Base-by-base conservation (phyloP, 2,113 vertebrate genomes). In the Murina feae region DNA sequence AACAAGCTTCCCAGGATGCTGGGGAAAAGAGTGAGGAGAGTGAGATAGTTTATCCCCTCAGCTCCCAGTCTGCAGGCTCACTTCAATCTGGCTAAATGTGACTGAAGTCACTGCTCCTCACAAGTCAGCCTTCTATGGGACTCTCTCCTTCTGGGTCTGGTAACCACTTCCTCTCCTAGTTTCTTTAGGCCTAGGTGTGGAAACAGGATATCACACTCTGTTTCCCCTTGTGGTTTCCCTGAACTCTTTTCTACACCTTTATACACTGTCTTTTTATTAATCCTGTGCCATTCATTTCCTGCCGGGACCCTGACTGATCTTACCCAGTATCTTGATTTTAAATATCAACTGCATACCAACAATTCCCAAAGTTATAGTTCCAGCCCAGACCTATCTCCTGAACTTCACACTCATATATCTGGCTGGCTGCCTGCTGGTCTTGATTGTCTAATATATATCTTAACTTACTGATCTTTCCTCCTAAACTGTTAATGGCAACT, bases 171-270 rank as follows among this genome's bases (percentile, higher is more conserved):
- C 60, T 71, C 37, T 82, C 35, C 39, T 44, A 53, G 25, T 55
- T 20, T 37, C 65, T 80, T 92, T 44, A 49, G 49, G 37, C 47
- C 21, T 39, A n/a, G 5, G 9, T 88, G 20, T 96, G 44, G 84
- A 83, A 91, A 83, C 47, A 92, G 39, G 32, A 16, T 83, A 88
- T 47, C 69, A 87, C 47, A 51, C 44, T 91, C 60, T 78, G 3
- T 93, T 94, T 84, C 72, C 10, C 42, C 32, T 82, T 86, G n/a
- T 86, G 75, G 75, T 95, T 82, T 95, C 68, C 44, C n/a, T 76
- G 42, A 49, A 49, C 28, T 60, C n/a, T 82, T 93, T 42, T 42
- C 49, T 42, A 20, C 16, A 79, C 5, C 75, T 93, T 91, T 91
- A 72, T 94, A 94, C 71, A 78, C 78, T 60, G 21, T 74, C 28